These are phyloP conservation scores for Hemaris fuciformis DNA, from an alignment of 2,888 invertebrate genomes.

Conservation along the genomic window DNA sequence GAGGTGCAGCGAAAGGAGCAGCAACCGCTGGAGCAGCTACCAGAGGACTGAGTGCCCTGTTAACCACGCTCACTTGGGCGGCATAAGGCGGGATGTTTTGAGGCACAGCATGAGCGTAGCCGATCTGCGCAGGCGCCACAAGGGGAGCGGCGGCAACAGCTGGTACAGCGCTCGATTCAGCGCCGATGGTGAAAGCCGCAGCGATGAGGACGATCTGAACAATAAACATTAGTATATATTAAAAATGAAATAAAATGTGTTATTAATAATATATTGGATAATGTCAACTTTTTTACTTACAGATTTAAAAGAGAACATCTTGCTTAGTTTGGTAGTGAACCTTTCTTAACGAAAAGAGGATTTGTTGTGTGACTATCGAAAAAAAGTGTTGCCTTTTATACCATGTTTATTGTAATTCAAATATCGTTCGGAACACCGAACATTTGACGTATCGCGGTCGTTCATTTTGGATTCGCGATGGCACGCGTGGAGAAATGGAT, in stretches of 20 bases:
- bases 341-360: constrained; percentile 73
- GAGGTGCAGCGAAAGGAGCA: constrained; percentile 41
- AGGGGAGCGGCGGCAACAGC: constrained; percentile 63
- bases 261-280: neutral
- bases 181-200: constrained; percentile 58
- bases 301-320: constrained; percentile 78
- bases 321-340: constrained; percentile 63
- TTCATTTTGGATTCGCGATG: constrained; percentile 73
- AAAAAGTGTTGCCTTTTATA: constrained; percentile 71
- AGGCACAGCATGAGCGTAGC: constrained; percentile 81
- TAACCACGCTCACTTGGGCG: constrained; percentile 81
- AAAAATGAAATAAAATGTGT: neutral
- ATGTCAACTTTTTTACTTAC: constrained; percentile 45
- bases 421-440: constrained; percentile 62
- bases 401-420: constrained; percentile 70
- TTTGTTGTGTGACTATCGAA: constrained; percentile 61
- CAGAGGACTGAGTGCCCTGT: constrained; percentile 62
- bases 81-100: constrained; percentile 84
- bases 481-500: constrained; percentile 74
- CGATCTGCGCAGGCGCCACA: constrained; percentile 79
- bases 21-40: constrained; percentile 55
- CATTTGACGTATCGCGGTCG: constrained; percentile 70
- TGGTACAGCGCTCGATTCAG: constrained; percentile 62
- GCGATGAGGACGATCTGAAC: constrained; percentile 71
- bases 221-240: constrained; percentile 16